Evolutionary conservation across 2,797 vertebrate species (phyloP), one percentile per base, ranked within the genome.

Genomic region (Acrossocheilus fasciatus): DNA sequence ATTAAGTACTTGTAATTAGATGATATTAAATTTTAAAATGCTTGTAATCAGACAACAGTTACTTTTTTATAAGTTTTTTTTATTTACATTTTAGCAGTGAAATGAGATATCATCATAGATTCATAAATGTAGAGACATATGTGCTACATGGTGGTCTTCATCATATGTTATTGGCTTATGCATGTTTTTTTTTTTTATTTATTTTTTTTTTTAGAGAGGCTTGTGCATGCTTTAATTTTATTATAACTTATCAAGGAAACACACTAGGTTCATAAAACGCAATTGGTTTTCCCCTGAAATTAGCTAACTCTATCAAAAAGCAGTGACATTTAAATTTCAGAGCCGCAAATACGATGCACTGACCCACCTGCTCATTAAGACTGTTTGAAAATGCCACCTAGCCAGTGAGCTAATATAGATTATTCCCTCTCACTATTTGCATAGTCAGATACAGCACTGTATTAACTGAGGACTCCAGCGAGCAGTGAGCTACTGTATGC

Each of bases 321-420:
- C 68, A 69, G 75, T 86, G 84, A 66, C 81, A 86, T 88, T 83
- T 83, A 62, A 10, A 79, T 73, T 86, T 54, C 52, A 74, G 36
- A 78, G 54, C 54, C 4, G 23, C 57, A 80, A 78, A 36, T 83
- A 36, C 10, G 7, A 45, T 78, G 17, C 23, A n/a, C 34, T 88
- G 69, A 78, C 75, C 57, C 50, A 73, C 76, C 74, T 79, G 36
- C 81, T 86, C 81, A 88, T 82, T 62, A 77, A 64, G 30, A 45
- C 74, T 54, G 72, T 41, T 64, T 15, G 9, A 62, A 82, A 86
- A 83, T 79, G 81, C 74, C 84, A 88, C 34, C 54, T 78, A 84
- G 77, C 36, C 81, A 66, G 80, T 83, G 74, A 76, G 73, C 81
- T 57, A 89, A 73, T 82, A 76, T 20, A 78, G 75, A 54, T 86